Evolutionary conservation across 2,888 invertebrate genomes (phyloP).

Genomic region (Papilio demoleus): DNA sequence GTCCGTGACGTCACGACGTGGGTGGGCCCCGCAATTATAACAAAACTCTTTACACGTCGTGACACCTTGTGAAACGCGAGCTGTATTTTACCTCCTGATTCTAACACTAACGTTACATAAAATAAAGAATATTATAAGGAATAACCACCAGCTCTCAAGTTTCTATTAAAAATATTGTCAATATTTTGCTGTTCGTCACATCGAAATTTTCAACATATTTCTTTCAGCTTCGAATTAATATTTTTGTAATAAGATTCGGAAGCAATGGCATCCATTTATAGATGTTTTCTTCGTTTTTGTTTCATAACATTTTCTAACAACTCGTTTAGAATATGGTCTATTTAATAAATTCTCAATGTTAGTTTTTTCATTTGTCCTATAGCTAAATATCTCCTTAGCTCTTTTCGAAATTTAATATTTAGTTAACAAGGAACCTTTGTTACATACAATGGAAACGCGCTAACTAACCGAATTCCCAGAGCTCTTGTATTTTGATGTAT

Average conservation of each 20-base stretch:
- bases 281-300: no score
- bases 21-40: neutral
- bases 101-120: neutral
- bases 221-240: no score
- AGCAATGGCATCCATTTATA: no score
- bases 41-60: neutral
- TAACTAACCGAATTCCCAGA: slow-evolving; percentile 65
- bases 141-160: no score
- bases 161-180: no score
- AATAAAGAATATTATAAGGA: neutral
- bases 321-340: no score
- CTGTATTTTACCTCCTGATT: neutral
- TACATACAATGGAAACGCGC: slow-evolving; percentile 53
- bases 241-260: no score
- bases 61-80: neutral
- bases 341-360: no score
- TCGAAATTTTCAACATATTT: no score
- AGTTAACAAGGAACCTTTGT: neutral
- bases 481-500: slow-evolving; percentile 68
- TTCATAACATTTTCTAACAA: no score
- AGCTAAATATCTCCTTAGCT: neutral
- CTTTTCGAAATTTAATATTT: neutral
- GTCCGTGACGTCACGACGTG: slow-evolving; percentile 45
- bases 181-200: no score
- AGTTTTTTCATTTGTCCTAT: neutral